phyloP scores from a whole-genome alignment of 2,888 invertebrate species.

The Tenthredo amoena region DNA sequence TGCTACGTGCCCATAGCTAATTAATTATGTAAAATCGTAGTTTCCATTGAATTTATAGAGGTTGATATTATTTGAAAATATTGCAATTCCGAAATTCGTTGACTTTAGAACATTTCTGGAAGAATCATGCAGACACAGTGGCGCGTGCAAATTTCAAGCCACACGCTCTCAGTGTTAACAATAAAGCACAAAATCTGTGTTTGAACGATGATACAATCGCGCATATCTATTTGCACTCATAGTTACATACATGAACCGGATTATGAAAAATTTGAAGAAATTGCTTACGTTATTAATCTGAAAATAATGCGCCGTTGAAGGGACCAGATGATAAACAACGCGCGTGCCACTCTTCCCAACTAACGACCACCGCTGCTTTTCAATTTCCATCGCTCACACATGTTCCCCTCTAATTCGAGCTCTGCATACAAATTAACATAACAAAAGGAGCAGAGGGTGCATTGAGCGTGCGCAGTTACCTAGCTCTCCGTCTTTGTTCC shows the following conservation, averaged over 20 bases:
- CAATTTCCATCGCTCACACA: conserved; percentile 40
- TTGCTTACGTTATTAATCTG: background rate
- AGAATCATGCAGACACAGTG: too few relatives aligned
- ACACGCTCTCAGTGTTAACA: too few relatives aligned
- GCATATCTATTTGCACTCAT: background rate
- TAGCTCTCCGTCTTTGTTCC: conserved; percentile 37
- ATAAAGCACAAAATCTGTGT: too few relatives aligned
- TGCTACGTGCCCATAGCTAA: too few relatives aligned
- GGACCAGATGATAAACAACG: conserved; percentile 26
- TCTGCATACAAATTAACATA: conserved; percentile 34
- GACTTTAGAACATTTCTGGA: too few relatives aligned
- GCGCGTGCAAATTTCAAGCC: too few relatives aligned
- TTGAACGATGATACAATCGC: background rate
- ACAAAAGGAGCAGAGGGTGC: conserved; percentile 46
- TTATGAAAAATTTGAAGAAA: background rate
- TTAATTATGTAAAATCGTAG: too few relatives aligned
- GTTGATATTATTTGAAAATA: too few relatives aligned
- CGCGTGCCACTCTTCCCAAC: conserved; percentile 9
- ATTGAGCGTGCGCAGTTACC: conserved; percentile 32
- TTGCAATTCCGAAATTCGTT: too few relatives aligned
- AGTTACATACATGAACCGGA: too few relatives aligned
- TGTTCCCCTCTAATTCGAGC: conserved; percentile 47
- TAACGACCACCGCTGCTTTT: conserved; percentile 17
- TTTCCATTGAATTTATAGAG: too few relatives aligned
- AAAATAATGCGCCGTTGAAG: conserved; percentile 10